Conservation (phyloP, 2,888 invertebrate genomes). For the Xanthostigma xanthostigma region DNA sequence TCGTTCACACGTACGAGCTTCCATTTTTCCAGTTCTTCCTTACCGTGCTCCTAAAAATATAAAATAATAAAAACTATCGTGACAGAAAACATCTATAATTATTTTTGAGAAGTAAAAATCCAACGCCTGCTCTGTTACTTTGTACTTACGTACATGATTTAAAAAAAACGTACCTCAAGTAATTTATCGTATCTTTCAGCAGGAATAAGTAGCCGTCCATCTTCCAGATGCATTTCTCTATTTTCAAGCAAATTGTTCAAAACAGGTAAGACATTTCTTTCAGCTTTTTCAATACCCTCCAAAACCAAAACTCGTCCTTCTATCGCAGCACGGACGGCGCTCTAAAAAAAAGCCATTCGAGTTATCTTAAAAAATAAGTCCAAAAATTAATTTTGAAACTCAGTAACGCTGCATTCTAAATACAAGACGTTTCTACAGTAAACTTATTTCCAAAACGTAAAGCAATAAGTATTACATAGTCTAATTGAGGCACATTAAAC, state of each 20-base stretch:
- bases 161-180: slow-evolving; percentile 42
- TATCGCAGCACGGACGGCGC: slow-evolving; percentile 83
- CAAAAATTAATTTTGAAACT: no score
- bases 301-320: slow-evolving; percentile 78
- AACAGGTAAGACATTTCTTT: slow-evolving; percentile 90
- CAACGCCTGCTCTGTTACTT: neutral
- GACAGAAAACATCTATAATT: neutral
- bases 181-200: slow-evolving; percentile 81
- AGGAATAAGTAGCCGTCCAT: slow-evolving; percentile 85
- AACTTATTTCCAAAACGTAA: no score
- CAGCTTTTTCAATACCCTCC: slow-evolving; percentile 96
- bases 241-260: slow-evolving; percentile 93
- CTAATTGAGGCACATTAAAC: no score
- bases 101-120: neutral
- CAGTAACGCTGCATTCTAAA: no score
- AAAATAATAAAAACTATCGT: neutral
- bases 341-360: slow-evolving; percentile 32
- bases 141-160: neutral
- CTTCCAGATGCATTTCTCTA: slow-evolving; percentile 95
- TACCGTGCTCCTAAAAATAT: slow-evolving; percentile 52
- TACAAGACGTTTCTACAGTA: no score
- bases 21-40: slow-evolving; percentile 67
- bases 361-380: no score
- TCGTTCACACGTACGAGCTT: slow-evolving; percentile 85
- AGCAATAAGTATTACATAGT: no score